Percentiles rank a stretch among this genome's conserved stretches.
These are phyloP conservation scores for Sipha flava DNA, from an alignment of 1,140 invertebrate species.

Conservation along the genomic window DNA sequence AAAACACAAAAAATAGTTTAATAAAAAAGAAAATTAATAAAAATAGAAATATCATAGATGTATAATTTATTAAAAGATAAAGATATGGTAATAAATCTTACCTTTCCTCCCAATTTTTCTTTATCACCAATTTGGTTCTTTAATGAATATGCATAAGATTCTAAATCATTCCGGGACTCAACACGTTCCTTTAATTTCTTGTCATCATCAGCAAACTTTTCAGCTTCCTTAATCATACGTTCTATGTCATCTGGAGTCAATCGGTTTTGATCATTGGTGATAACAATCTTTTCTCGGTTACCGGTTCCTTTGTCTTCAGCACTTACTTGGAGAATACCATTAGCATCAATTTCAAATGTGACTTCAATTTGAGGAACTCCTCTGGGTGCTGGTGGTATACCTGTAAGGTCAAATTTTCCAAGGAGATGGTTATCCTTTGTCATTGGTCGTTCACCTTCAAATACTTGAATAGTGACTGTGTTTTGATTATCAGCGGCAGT, in stretches of 20 bases:
- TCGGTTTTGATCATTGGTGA: conserved; percentile 96
- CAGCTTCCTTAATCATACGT: conserved; percentile 96
- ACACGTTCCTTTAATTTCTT: conserved; percentile 95
- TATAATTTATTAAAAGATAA: too few relatives aligned
- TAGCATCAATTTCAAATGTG: conserved; percentile 98
- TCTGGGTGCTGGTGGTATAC: conserved; percentile 92
- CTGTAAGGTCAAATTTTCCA: conserved; percentile 97
- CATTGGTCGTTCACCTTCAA: conserved; percentile 97
- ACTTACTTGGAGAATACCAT: conserved; percentile 78
- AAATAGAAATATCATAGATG: background rate
- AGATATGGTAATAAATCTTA: too few relatives aligned
- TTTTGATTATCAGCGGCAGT: conserved; percentile 98
- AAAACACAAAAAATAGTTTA: conserved; percentile 21
- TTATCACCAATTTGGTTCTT: conserved; percentile 97
- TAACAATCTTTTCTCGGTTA: conserved; percentile 96
- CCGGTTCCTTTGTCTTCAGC: conserved; percentile 98
- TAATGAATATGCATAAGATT: conserved; percentile 95
- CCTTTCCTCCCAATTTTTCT: conserved; percentile 92
- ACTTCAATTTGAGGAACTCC: conserved; percentile 99
- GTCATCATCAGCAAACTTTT: conserved; percentile 97
- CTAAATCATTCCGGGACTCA: conserved; percentile 88
- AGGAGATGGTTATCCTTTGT: conserved; percentile 98
- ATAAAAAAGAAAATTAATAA: background rate
- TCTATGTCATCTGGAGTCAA: conserved; percentile 96
- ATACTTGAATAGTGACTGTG: conserved; percentile 93